Conservation (phyloP, 2,888 invertebrate species). For the Dromius quadrimaculatus region DNA sequence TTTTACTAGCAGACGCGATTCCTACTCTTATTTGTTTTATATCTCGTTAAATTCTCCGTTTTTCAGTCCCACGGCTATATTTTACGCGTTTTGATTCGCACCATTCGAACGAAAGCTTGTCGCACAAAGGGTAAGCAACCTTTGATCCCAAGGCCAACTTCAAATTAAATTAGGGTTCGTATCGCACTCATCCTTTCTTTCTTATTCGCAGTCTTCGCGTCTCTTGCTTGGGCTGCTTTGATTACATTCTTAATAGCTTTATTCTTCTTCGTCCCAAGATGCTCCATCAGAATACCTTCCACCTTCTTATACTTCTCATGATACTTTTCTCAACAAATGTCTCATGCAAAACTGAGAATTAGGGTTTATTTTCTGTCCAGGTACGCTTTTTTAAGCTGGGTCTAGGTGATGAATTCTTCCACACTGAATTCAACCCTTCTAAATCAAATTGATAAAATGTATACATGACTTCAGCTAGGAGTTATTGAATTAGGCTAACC, state of each 20-base stretch:
- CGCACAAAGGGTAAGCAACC: slow-evolving; percentile 1
- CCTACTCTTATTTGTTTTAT: slow-evolving; percentile 26
- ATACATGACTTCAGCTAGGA: too few relatives aligned
- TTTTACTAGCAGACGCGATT: slow-evolving; percentile 9
- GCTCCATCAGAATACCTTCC: too few relatives aligned
- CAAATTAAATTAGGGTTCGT: slow-evolving; percentile 21
- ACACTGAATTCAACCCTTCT: too few relatives aligned
- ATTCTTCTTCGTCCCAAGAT: neutral
- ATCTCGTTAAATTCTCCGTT: slow-evolving; percentile 22
- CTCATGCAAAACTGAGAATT: too few relatives aligned
- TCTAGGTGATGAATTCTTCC: too few relatives aligned
- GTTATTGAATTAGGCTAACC: too few relatives aligned
- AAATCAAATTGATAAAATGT: too few relatives aligned
- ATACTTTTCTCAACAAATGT: too few relatives aligned
- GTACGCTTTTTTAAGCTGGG: too few relatives aligned
- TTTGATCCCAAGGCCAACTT: slow-evolving; percentile 11
- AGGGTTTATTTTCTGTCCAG: too few relatives aligned
- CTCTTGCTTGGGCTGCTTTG: neutral
- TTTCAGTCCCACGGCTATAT: slow-evolving; percentile 10
- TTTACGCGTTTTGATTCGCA: slow-evolving; percentile 30
- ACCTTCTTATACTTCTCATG: too few relatives aligned
- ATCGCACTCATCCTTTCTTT: slow-evolving; percentile 18
- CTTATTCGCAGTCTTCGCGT: slow-evolving; percentile 4
- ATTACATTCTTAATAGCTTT: slow-evolving; percentile 6
- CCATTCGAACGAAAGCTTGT: slow-evolving; percentile 17